Evolutionary conservation across 1,140 invertebrate genomes (phyloP).

Genomic region (Platorchestia sp.): DNA sequence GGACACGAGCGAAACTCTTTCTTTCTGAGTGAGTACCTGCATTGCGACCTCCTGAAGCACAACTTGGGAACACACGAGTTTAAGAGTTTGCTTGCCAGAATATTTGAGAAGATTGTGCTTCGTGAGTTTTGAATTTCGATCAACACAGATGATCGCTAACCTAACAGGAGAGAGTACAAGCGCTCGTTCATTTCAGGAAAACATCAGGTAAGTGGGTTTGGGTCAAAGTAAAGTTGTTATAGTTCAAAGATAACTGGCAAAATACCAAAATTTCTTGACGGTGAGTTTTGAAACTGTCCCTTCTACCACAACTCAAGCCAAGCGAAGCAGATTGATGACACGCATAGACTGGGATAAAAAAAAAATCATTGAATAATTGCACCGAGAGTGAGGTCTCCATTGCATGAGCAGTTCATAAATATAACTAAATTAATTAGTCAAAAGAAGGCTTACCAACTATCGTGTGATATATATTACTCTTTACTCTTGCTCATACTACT

Average conservation of each 20-base stretch:
- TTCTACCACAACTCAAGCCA: not conserved
- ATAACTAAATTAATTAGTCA: not conserved
- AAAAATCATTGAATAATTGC: not conserved
- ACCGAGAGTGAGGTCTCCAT: not conserved
- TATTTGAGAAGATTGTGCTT: not conserved
- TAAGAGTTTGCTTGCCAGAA: not conserved
- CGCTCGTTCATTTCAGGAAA: not conserved
- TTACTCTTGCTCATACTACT: not conserved
- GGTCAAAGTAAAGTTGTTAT: not conserved
- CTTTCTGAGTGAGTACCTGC: not conserved
- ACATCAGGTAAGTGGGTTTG: not conserved
- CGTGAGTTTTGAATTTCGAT: not conserved
- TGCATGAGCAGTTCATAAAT: not conserved
- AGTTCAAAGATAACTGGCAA: not conserved
- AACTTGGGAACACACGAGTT: not conserved
- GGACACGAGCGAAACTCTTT: not conserved
- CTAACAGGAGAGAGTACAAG: not conserved
- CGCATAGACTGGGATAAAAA: not conserved
- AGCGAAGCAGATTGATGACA: not conserved
- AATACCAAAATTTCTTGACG: not conserved
- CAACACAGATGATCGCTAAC: not conserved
- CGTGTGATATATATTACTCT: conserved; percentile 9
- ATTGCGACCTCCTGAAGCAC: not conserved
- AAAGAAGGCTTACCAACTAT: not conserved
- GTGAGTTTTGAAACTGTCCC: not conserved